Evolutionary conservation across 2,888 invertebrate genomes (phyloP).

Genomic region (Drosophila quasianomalipes): DNA sequence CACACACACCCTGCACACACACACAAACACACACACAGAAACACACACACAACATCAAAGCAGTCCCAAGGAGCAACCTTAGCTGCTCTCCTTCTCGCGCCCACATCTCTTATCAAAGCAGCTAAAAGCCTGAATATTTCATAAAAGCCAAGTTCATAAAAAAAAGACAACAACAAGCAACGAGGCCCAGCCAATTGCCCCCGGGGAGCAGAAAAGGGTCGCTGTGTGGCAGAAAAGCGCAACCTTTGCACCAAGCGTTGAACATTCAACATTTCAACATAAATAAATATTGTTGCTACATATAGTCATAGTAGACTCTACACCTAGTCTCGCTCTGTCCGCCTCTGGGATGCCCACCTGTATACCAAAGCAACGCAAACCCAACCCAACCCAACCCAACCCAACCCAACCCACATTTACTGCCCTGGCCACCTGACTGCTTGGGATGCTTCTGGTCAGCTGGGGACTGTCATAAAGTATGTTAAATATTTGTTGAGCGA

Average conservation of each 20-base stretch:
- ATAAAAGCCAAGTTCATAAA: constrained; percentile 76
- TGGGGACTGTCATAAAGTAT: constrained; percentile 68
- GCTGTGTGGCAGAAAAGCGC: constrained; percentile 66
- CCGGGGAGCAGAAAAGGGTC: constrained; percentile 67
- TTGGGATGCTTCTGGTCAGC: constrained; percentile 64
- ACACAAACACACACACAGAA: background rate
- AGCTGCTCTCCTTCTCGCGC: background rate
- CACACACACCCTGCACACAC: background rate
- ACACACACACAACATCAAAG: constrained; percentile 61
- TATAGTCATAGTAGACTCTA: constrained; percentile 48
- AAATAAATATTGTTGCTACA: constrained; percentile 68
- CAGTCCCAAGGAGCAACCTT: constrained; percentile 19
- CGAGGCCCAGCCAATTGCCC: constrained; percentile 54
- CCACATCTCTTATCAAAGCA: constrained; percentile 52
- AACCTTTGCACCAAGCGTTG: constrained; percentile 54
- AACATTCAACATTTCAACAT: constrained; percentile 58
- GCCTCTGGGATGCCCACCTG: constrained; percentile 40
- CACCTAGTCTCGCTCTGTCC: constrained; percentile 55
- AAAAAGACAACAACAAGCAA: constrained; percentile 20
- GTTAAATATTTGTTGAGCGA: constrained; percentile 72
- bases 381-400: background rate
- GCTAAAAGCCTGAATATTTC: constrained; percentile 72
- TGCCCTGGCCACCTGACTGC: constrained; percentile 26
- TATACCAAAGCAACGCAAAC: background rate
- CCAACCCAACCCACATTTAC: background rate